These are phyloP conservation scores for Chelonoidis abingdonii DNA, from an alignment of 2,113 vertebrate genomes.

Conservation along the genomic window DNA sequence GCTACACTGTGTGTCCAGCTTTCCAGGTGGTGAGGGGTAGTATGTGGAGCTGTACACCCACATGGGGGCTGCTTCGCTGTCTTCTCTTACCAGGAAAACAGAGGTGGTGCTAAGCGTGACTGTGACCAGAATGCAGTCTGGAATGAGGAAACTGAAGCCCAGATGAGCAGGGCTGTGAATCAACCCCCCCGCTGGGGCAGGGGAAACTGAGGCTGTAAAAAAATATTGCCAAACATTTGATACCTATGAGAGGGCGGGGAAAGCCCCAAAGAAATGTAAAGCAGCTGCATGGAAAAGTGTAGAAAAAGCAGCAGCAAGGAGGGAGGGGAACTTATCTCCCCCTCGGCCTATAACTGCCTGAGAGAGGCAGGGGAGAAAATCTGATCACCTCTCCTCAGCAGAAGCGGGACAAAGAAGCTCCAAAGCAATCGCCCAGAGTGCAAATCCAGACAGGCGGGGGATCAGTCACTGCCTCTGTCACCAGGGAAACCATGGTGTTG, in stretches of 20 bases:
- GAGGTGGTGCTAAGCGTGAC: background rate
- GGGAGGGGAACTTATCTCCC: background rate
- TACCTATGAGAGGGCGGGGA: background rate
- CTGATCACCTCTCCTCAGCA: background rate
- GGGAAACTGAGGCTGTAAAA: background rate
- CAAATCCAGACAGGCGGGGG: too few species aligned
- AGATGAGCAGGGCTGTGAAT: background rate
- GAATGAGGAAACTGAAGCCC: background rate
- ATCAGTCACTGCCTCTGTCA: too few species aligned
- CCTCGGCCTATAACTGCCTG: background rate
- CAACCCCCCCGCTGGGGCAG: background rate
- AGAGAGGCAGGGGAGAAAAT: background rate
- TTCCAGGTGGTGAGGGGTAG: background rate
- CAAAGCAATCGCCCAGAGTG: too few species aligned
- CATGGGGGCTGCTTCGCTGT: background rate
- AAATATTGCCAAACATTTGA: background rate
- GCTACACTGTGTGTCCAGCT: too few species aligned
- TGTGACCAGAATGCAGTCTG: background rate
- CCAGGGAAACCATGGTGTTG: background rate
- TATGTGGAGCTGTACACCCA: background rate
- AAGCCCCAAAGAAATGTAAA: background rate
- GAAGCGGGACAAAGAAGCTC: too few species aligned
- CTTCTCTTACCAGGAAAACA: background rate
- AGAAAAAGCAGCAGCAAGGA: background rate
- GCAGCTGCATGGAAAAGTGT: background rate